Evolutionary conservation across 2,888 invertebrate genomes (phyloP), one percentile per base, ranked within the genome.

Genomic region (Ophonus ardosiacus): DNA sequence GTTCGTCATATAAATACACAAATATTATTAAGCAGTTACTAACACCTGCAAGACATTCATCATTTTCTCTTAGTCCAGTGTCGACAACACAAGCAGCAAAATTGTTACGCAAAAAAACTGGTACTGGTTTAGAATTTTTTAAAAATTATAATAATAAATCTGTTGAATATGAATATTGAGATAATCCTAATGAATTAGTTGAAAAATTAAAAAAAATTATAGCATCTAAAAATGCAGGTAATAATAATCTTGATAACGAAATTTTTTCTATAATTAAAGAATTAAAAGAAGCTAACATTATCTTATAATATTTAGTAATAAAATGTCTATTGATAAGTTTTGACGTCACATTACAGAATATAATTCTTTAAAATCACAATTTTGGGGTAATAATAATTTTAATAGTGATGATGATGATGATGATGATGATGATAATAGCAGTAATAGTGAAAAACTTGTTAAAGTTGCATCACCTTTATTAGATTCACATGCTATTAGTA

Each of bases 221-320:
- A 15, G 85, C 81, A 7, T 86, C 86, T 6, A 80, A 79, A 15
- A 5, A 56, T 3, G 85, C 86, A 7, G 78, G 86, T n/a, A 13
- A 86, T 17, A 86, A 65, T 1, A 59, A 61, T 18, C 85, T 83
- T 71, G 24, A 80, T 8, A 86, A 86, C 31, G 85, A 86, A 85
- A 82, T 85, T 13, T 21, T 61, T 8, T 85, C 85, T 10, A 82
- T 84, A 21, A 79, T 86, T 17, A 82, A 84, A 8, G 18, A 74
- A 17, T 18, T 43, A 17, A 31, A 13, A 10, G 43, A 43, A 13
- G 43, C 43, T 15, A 10, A 21, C n/a, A n/a, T 65, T 31, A 65
- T 65, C 7, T 7, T 24, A 18, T 18, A 18, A 61, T 1, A 21
- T 3, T 43, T 43, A 43, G 43, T 43, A 1, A 10, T 43, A 61